Evolutionary conservation across 1,140 invertebrate genomes (phyloP).

Genomic region (Eubasilissa regina): DNA sequence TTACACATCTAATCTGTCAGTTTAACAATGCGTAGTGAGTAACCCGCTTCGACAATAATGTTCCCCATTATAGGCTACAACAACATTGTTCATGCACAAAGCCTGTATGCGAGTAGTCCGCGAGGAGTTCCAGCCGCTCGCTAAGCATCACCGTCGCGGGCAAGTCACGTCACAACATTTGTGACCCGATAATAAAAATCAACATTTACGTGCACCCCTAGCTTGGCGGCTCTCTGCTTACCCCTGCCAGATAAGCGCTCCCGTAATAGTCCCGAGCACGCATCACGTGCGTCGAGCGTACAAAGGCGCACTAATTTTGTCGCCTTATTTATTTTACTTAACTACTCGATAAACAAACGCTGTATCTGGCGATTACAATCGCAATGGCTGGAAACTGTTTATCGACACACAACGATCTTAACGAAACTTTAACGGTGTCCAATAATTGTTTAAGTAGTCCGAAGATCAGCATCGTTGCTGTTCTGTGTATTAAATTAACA

Average conservation of each 20-base stretch:
- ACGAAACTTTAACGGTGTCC: slow-evolving; percentile 35
- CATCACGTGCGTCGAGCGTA: not conserved
- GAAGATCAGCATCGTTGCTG: slow-evolving; percentile 31
- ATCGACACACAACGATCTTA: slow-evolving; percentile 20
- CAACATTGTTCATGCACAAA: slow-evolving; percentile 21
- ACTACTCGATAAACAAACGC: slow-evolving; percentile 31
- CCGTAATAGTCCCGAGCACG: slow-evolving; percentile 21
- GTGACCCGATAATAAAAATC: slow-evolving; percentile 27
- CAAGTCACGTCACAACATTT: slow-evolving; percentile 27
- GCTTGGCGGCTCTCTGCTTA: not conserved
- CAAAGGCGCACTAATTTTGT: slow-evolving; percentile 14
- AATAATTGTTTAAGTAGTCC: slow-evolving; percentile 25
- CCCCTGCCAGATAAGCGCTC: not conserved
- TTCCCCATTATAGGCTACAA: slow-evolving; percentile 8
- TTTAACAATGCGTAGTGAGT: not conserved
- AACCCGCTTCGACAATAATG: too few species aligned
- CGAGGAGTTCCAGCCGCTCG: not conserved
- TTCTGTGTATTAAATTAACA: slow-evolving; percentile 39
- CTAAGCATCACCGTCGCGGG: not conserved
- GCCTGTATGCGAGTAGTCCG: not conserved
- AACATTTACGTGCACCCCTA: slow-evolving; percentile 9
- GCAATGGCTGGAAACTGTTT: slow-evolving; percentile 3
- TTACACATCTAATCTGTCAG: slow-evolving; percentile 3
- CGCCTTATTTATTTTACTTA: slow-evolving; percentile 34
- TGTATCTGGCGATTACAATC: slow-evolving; percentile 31